A percentile compares a stretch with the other conserved stretches of the same genome.
These are phyloP conservation scores for Ectobius pallidus DNA, from an alignment of 2,888 invertebrate species.

Conservation along the genomic window DNA sequence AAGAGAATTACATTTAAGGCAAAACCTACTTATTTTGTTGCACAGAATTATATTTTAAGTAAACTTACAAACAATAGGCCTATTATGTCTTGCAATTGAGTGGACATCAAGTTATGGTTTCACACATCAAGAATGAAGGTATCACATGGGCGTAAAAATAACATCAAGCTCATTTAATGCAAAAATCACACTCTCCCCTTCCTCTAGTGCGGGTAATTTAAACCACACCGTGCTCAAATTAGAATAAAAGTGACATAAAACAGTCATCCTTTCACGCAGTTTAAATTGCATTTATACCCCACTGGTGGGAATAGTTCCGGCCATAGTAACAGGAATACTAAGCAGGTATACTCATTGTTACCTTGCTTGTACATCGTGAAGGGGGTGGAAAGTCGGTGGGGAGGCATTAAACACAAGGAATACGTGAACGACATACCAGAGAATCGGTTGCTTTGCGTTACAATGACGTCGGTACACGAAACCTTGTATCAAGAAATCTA, in stretches of 20 bases:
- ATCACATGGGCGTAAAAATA: too few species aligned
- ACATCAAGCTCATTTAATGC: too few species aligned
- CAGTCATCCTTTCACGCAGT: constrained; percentile 15
- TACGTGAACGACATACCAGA: constrained; percentile 35
- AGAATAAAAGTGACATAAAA: constrained; percentile 25
- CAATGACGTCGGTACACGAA: not conserved
- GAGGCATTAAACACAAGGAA: constrained; percentile 25
- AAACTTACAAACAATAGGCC: too few species aligned
- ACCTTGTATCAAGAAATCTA: not conserved
- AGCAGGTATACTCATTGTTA: constrained; percentile 24
- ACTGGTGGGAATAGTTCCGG: constrained; percentile 18
- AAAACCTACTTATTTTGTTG: too few species aligned
- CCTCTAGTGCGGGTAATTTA: too few species aligned
- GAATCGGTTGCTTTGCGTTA: constrained; percentile 11
- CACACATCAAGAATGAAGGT: too few species aligned
- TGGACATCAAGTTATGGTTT: too few species aligned
- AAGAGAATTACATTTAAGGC: too few species aligned
- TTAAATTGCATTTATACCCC: constrained; percentile 24
- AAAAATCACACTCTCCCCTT: too few species aligned
- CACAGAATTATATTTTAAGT: too few species aligned
- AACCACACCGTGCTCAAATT: too few species aligned
- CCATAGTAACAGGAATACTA: constrained; percentile 24
- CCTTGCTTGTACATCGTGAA: not conserved
- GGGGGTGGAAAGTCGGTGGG: constrained; percentile 7
- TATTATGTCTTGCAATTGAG: too few species aligned